A percentile compares a stretch with the other conserved stretches of the same genome.
These are phyloP conservation scores for Gulo gulo DNA, from an alignment of 2,113 vertebrate species.

Conservation along the genomic window DNA sequence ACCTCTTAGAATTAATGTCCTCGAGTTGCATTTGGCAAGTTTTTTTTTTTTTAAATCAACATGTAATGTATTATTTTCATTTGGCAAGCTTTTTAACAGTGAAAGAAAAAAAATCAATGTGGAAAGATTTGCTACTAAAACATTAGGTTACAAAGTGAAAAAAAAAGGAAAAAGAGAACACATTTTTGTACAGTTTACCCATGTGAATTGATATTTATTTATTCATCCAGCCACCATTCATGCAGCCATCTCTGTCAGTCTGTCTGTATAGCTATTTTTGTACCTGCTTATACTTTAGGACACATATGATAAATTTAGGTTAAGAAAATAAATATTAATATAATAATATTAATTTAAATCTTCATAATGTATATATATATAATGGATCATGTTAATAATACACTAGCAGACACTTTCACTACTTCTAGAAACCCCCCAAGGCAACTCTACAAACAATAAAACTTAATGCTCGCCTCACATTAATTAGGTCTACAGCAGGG, in stretches of 20 bases:
- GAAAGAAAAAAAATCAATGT: background rate
- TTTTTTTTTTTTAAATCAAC: background rate
- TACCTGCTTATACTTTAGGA: background rate
- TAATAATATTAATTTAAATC: background rate
- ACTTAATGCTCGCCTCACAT: background rate
- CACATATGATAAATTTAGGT: background rate
- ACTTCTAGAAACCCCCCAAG: background rate
- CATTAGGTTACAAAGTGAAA: background rate
- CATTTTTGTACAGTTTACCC: background rate
- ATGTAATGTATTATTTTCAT: background rate
- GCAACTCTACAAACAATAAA: background rate
- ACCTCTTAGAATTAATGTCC: background rate
- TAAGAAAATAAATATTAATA: conserved; percentile 22
- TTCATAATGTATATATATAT: background rate
- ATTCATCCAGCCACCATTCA: background rate
- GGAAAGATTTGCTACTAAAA: background rate
- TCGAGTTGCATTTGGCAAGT: background rate
- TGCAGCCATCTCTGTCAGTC: background rate
- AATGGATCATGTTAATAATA: background rate
- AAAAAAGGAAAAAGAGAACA: too few relatives aligned
- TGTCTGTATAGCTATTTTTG: background rate
- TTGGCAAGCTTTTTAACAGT: background rate
- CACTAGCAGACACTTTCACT: background rate
- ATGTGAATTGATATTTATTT: background rate
- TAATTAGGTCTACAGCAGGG: background rate